Percentiles rank a stretch among this genome's conserved stretches.
These are phyloP conservation scores for Porites divaricata DNA, from an alignment of 92 coral and sea anemone genomes.

Conservation along the genomic window DNA sequence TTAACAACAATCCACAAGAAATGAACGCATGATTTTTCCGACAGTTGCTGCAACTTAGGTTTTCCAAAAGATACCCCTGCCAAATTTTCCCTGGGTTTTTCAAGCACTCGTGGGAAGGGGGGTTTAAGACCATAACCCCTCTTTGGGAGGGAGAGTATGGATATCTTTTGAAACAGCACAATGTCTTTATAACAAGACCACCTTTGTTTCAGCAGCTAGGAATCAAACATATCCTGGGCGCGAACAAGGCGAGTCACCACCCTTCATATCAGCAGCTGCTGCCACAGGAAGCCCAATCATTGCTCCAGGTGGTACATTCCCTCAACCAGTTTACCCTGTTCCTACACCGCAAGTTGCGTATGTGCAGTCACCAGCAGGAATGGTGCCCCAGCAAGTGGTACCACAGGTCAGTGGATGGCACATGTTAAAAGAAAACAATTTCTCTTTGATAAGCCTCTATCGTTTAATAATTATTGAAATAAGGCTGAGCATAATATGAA, in stretches of 20 bases:
- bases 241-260: slow-evolving; percentile 43
- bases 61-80: too few relatives aligned
- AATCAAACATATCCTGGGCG: slow-evolving; percentile 30
- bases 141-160: too few relatives aligned
- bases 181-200: neutral
- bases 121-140: too few relatives aligned
- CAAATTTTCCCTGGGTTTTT: too few relatives aligned
- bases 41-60: too few relatives aligned
- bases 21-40: too few relatives aligned
- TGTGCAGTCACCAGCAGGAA: slow-evolving; percentile 31
- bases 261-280: slow-evolving; percentile 63
- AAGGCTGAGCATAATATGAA: too few relatives aligned
- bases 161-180: too few relatives aligned
- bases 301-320: slow-evolving; percentile 43
- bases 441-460: too few relatives aligned
- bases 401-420: slow-evolving; percentile 22
- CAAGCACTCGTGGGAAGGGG: too few relatives aligned
- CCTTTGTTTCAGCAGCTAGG: slow-evolving; percentile 5
- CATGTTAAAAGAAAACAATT: neutral
- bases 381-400: slow-evolving; percentile 27
- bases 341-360: slow-evolving; percentile 19
- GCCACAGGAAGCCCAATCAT: slow-evolving; percentile 79
- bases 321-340: slow-evolving; percentile 34
- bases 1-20: too few relatives aligned
- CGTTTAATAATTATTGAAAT: too few relatives aligned